Conservation (phyloP, 1,140 invertebrate species). For the Dendroctonus valens region DNA sequence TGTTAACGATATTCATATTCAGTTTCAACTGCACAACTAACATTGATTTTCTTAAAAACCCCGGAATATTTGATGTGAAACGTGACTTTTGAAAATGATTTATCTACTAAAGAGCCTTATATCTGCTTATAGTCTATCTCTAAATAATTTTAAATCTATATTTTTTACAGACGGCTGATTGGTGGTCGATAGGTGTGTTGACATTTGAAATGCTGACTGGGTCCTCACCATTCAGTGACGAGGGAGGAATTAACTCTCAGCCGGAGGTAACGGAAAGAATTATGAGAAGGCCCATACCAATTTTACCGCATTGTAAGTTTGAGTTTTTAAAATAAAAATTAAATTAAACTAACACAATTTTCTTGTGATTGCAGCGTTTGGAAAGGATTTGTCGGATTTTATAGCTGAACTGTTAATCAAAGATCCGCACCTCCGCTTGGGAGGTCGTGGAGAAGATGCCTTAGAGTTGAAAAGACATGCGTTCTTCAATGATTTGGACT, state of each 20-base stretch:
- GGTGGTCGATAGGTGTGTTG: slow-evolving; percentile 97
- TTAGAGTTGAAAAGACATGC: slow-evolving; percentile 81
- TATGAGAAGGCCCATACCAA: slow-evolving; percentile 79
- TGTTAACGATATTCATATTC: slow-evolving; percentile 9
- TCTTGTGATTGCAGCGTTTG: slow-evolving; percentile 49
- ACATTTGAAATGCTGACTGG: slow-evolving; percentile 96
- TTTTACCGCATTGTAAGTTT: slow-evolving; percentile 62
- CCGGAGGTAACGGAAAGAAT: slow-evolving; percentile 92
- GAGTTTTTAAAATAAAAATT: not conserved
- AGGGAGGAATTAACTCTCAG: slow-evolving; percentile 88
- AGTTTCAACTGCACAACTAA: not conserved
- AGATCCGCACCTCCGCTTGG: slow-evolving; percentile 81
- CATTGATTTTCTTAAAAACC: no score
- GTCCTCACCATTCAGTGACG: slow-evolving; percentile 95
- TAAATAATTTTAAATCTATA: not conserved
- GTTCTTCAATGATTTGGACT: slow-evolving; percentile 79
- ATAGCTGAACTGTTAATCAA: slow-evolving; percentile 79
- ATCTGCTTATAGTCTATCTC: not conserved
- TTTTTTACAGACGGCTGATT: slow-evolving; percentile 83
- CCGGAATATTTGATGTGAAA: no score
- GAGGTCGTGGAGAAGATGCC: slow-evolving; percentile 77
- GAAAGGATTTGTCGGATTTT: slow-evolving; percentile 61
- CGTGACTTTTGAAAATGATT: no score
- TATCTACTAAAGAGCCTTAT: no score
- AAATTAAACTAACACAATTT: not conserved